These are phyloP conservation scores for Temnothorax longispinosus DNA, from an alignment of 1,140 invertebrate species.

Conservation along the genomic window DNA sequence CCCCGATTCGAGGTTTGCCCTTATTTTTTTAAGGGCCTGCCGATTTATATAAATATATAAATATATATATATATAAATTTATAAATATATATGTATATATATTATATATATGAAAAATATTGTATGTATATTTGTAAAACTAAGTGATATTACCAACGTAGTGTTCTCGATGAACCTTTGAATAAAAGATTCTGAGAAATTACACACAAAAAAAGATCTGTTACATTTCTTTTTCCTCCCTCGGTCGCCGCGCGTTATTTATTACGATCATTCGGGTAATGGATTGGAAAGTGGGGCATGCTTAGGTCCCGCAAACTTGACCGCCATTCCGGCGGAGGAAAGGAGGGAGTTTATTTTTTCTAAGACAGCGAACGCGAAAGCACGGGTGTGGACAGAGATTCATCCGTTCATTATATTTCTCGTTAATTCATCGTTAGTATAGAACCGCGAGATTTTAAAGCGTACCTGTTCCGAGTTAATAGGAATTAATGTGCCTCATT, in stretches of 20 bases:
- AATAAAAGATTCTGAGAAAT: slow-evolving; percentile 79
- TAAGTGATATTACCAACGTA: slow-evolving; percentile 75
- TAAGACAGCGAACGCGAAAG: slow-evolving; percentile 9
- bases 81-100: slow-evolving; percentile 63
- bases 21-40: slow-evolving; percentile 73
- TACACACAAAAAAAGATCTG: slow-evolving; percentile 1
- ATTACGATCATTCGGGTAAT: slow-evolving; percentile 1
- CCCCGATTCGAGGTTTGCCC: slow-evolving; percentile 37
- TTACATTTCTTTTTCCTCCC: slow-evolving; percentile 6
- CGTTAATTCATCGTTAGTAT: background rate
- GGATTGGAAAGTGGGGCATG: slow-evolving; percentile 49
- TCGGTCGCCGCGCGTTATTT: background rate
- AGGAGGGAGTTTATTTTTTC: background rate
- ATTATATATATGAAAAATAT: slow-evolving; percentile 69
- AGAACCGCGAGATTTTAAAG: background rate
- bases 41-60: slow-evolving; percentile 61
- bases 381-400: background rate
- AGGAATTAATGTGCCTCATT: slow-evolving; percentile 28
- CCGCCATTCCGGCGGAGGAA: background rate
- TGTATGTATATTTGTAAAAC: slow-evolving; percentile 80
- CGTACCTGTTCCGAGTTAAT: background rate
- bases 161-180: slow-evolving; percentile 74
- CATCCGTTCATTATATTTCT: slow-evolving; percentile 5
- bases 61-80: slow-evolving; percentile 65
- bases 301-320: slow-evolving; percentile 45